Percentiles rank a stretch among this genome's conserved stretches.
Conservation (phyloP, 2,888 invertebrate species). For the Mythimna loreyi region DNA sequence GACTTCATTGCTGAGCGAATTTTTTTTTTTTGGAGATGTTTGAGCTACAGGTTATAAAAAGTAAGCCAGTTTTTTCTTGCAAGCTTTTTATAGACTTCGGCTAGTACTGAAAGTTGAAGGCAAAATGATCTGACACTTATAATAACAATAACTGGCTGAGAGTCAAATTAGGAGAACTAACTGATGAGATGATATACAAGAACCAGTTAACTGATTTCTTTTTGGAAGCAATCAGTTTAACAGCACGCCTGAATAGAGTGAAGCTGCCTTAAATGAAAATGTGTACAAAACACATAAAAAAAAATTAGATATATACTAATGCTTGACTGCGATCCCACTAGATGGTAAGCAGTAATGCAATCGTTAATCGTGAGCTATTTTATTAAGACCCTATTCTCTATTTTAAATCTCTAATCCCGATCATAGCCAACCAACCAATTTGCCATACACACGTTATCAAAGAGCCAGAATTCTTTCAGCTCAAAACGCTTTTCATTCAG, state of each 20-base stretch:
- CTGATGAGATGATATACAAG: no score
- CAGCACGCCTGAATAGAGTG: background rate
- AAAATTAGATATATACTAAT: no score
- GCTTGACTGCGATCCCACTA: no score
- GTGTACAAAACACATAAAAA: background rate
- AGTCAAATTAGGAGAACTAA: background rate
- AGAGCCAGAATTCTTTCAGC: slow-evolving; percentile 49
- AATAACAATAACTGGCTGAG: background rate
- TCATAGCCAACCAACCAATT: background rate
- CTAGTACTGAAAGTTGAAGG: background rate
- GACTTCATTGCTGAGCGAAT: background rate
- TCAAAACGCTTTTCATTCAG: slow-evolving; percentile 42
- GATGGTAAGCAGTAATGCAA: no score
- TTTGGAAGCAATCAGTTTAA: background rate
- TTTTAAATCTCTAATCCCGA: background rate
- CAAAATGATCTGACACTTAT: no score
- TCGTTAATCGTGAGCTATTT: no score
- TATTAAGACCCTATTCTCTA: no score
- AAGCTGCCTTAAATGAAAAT: no score
- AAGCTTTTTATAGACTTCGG: background rate
- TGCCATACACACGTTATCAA: background rate
- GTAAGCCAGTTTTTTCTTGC: background rate
- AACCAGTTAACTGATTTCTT: background rate
- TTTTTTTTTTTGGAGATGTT: background rate
- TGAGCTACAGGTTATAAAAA: background rate